Evolutionary conservation across 1,140 invertebrate genomes (phyloP).

Genomic region (Lethrus apterus): DNA sequence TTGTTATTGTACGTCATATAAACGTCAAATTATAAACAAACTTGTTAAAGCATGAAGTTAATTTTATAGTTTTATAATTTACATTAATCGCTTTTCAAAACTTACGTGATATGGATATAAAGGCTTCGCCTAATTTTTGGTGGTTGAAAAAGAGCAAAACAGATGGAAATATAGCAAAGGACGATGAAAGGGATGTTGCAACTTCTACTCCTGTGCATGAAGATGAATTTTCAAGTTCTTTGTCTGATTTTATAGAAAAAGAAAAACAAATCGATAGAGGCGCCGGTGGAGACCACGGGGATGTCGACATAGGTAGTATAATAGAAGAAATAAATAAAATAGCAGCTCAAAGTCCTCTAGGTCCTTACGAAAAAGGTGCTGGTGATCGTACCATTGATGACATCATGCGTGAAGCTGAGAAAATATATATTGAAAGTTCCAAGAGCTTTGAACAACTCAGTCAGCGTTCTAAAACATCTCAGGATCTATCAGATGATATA

Average conservation of each 20-base stretch:
- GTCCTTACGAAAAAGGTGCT: slow-evolving; percentile 27
- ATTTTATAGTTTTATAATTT: too few relatives aligned
- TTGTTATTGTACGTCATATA: too few relatives aligned
- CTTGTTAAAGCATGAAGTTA: too few relatives aligned
- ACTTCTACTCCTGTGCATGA: slow-evolving; percentile 13
- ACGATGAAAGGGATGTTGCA: slow-evolving; percentile 4
- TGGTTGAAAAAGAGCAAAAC: slow-evolving; percentile 31
- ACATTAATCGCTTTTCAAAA: too few relatives aligned
- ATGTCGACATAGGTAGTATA: slow-evolving; percentile 39
- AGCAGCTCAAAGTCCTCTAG: slow-evolving; percentile 38
- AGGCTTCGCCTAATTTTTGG: slow-evolving; percentile 28
- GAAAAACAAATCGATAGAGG: slow-evolving; percentile 24
- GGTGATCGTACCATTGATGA: slow-evolving; percentile 37
- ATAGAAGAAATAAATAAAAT: slow-evolving; percentile 40
- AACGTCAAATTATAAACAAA: too few relatives aligned
- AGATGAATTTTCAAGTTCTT: slow-evolving; percentile 28
- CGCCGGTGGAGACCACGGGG: slow-evolving; percentile 19
- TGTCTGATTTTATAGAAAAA: slow-evolving; percentile 35
- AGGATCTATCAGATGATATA: slow-evolving; percentile 33
- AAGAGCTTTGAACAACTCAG: slow-evolving; percentile 41
- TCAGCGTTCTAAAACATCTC: slow-evolving; percentile 34
- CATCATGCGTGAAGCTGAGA: slow-evolving; percentile 38
- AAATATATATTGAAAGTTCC: slow-evolving; percentile 39
- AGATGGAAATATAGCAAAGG: slow-evolving; percentile 16
- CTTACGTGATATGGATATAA: slow-evolving; percentile 38